Percentiles rank a stretch among this genome's conserved stretches.
Conservation (phyloP, 2,888 invertebrate species). For the Mantis religiosa region DNA sequence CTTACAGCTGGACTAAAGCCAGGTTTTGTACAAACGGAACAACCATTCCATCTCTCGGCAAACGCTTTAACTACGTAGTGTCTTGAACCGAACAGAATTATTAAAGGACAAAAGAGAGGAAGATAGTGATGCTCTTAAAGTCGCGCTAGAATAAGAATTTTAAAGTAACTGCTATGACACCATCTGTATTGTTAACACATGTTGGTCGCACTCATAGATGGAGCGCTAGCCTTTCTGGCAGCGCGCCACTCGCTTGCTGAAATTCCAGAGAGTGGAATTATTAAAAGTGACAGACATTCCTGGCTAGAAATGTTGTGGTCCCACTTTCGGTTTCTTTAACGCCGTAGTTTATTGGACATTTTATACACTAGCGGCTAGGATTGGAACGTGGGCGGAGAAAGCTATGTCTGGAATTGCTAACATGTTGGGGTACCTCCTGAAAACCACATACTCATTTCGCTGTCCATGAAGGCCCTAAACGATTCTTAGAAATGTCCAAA, state of each 20-base stretch:
- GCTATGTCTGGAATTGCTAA: background rate
- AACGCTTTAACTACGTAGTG: background rate
- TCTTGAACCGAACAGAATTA: background rate
- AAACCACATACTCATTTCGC: too few relatives aligned
- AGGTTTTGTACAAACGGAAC: background rate
- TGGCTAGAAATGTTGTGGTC: background rate
- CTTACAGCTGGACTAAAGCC: background rate
- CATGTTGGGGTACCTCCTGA: background rate
- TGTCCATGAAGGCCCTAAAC: too few relatives aligned
- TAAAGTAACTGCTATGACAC: background rate
- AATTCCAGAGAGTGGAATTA: background rate
- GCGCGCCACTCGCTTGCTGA: background rate
- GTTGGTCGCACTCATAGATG: background rate
- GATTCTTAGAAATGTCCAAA: too few relatives aligned
- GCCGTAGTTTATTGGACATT: background rate
- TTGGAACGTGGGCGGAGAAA: background rate
- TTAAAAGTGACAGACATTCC: background rate
- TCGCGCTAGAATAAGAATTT: background rate
- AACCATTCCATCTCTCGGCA: background rate
- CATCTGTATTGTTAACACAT: background rate
- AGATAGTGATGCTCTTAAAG: background rate
- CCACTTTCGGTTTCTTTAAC: background rate
- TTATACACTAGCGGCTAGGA: background rate
- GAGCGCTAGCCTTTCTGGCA: background rate
- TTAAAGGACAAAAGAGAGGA: background rate